A percentile compares a stretch with the other conserved stretches of the same genome.
phyloP scores from a whole-genome alignment of 2,797 vertebrate species.

The Sebastes steindachneri region DNA sequence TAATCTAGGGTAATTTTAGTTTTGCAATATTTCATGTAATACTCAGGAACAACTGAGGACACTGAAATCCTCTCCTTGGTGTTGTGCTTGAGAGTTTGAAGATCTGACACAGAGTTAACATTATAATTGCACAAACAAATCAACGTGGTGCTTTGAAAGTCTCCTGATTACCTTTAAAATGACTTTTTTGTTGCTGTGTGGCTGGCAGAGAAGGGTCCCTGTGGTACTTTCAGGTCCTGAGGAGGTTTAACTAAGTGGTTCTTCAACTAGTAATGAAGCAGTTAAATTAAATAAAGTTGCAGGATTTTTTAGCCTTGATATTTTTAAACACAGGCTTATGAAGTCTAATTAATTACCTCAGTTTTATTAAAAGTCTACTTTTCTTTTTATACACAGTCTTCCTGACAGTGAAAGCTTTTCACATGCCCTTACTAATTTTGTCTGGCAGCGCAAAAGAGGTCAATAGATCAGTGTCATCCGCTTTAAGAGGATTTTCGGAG shows the following conservation, averaged over 20 bases:
- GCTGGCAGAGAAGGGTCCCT: background rate
- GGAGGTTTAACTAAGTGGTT: background rate
- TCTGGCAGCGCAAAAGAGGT: constrained; percentile 20
- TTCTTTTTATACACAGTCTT: background rate
- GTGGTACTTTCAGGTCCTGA: background rate
- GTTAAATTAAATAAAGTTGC: background rate
- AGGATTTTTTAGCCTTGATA: background rate
- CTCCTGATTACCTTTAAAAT: background rate
- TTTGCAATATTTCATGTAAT: too few species aligned
- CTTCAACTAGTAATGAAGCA: background rate
- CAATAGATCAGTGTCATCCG: constrained; percentile 45
- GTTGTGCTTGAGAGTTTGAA: background rate
- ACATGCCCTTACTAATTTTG: background rate
- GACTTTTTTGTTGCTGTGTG: background rate
- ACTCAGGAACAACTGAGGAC: background rate
- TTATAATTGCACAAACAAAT: background rate
- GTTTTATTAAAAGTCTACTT: background rate
- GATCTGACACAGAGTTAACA: background rate
- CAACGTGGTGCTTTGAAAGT: background rate
- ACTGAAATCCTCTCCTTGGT: background rate
- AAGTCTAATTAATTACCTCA: background rate
- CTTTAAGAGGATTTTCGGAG: constrained; percentile 55
- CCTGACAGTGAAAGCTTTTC: constrained; percentile 2
- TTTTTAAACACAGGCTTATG: background rate
- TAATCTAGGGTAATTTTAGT: background rate